Base-by-base conservation (phyloP, 2,888 invertebrate species). In the Lysandra bellargus region DNA sequence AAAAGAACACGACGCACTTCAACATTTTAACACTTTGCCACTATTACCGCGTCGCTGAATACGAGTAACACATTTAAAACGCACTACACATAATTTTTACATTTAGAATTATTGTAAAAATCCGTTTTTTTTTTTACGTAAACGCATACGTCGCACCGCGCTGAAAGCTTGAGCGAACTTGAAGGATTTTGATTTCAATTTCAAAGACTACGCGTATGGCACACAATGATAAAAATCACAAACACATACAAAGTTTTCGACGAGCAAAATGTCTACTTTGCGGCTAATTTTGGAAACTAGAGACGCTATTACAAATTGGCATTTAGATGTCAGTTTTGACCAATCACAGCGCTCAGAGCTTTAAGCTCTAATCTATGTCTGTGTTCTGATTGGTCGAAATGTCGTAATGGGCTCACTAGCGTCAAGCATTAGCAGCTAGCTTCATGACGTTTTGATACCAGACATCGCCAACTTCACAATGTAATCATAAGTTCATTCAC, bases 401-500 rank as follows among this genome's bases (percentile, higher is more conserved):
- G 5, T 33, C 17, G 17, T 14, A 37, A 37, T 17, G 33, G 6
- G 14, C 4, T 33, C 69, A 14, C 33, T 14, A 69, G 69, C 69
- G 69, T 37, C 33, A 72, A 44, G 37, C 69, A 49, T 49, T 78
- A 53, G 78, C 40, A 69, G 49, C 49, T 33, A 57, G 23, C 61
- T 61, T 78, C 60, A 40, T 17, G n/a, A 61, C 78, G 40, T 77
- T 81, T 79, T 81, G 82, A 83, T 44, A 83, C 89, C 89, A 92
- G 93, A 92, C 93, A 87, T 88, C 85, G 79, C 87, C 91, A 92
- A 89, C 91, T 92, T 93, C 94, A 90, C 84, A 85, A 82, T 85
- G 86, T 88, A 89, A 89, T 92, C 92, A 92, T 91, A 91, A 92
- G 92, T 92, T 93, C 93, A 91, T 92, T 93, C 89, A 90, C 92